Conservation (phyloP, 2,113 vertebrate genomes). For the Spheniscus mendiculus region DNA sequence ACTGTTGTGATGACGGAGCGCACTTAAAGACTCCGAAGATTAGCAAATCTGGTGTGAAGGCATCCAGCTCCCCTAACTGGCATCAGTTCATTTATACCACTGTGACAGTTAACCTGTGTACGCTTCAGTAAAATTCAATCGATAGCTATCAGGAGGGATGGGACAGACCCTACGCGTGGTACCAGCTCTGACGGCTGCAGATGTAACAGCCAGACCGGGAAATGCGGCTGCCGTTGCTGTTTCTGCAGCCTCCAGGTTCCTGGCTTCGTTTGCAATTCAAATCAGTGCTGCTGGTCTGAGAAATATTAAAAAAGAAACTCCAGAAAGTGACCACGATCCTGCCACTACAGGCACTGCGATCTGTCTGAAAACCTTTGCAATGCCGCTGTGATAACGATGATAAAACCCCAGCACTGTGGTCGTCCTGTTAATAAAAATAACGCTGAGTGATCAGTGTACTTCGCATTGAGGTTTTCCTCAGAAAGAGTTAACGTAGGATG, state of each 20-base stretch:
- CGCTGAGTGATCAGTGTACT: not conserved
- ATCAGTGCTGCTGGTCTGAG: not conserved
- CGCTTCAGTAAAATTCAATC: conserved; percentile 56
- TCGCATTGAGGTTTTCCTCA: not conserved
- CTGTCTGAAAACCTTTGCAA: not conserved
- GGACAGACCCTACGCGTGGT: not conserved
- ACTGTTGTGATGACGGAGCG: not conserved
- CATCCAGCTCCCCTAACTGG: conserved; percentile 28
- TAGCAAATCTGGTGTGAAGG: not conserved
- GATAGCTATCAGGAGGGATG: not conserved
- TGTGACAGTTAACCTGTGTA: conserved; percentile 3
- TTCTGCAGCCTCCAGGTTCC: not conserved
- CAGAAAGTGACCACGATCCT: not conserved
- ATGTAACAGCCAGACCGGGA: not conserved
- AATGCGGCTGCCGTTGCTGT: not conserved
- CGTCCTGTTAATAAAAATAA: not conserved
- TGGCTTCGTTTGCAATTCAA: not conserved
- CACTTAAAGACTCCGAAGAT: not conserved
- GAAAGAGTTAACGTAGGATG: not conserved
- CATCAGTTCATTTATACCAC: conserved; percentile 63
- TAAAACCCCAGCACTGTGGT: not conserved
- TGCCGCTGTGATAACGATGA: not conserved
- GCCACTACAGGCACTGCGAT: not conserved
- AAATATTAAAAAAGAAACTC: not conserved
- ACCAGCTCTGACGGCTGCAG: not conserved